Evolutionary conservation across 2,797 vertebrate species (phyloP).

Genomic region (Pseudochirops corinnae): DNA sequence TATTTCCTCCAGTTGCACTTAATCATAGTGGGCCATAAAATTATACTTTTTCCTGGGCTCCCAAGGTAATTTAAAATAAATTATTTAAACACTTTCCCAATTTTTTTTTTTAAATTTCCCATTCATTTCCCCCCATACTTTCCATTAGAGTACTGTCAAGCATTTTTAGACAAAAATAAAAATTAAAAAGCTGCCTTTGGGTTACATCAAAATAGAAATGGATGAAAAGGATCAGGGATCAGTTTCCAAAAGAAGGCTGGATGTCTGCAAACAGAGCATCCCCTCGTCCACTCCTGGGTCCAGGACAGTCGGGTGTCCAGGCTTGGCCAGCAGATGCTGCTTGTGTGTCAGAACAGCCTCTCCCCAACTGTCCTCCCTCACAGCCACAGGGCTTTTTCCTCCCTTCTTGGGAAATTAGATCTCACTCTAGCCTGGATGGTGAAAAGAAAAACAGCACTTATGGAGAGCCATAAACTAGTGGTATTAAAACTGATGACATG

Average conservation of each 20-base stretch:
- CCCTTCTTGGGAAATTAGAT: background rate
- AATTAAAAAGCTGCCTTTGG: background rate
- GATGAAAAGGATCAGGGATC: background rate
- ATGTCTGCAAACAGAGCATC: background rate
- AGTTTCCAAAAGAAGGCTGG: background rate
- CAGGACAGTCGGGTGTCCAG: background rate
- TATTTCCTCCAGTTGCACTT: background rate
- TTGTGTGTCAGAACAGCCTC: background rate
- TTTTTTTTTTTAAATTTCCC: background rate
- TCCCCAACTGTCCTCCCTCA: background rate
- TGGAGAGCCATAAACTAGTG: background rate
- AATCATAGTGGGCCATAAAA: background rate
- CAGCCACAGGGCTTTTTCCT: background rate
- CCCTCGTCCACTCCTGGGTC: rapidly evolving
- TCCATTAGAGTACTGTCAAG: background rate
- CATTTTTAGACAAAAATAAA: background rate
- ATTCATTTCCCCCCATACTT: background rate
- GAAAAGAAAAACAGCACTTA: slow-evolving; percentile 12
- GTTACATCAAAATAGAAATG: background rate
- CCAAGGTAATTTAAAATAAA: background rate
- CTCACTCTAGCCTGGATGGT: background rate
- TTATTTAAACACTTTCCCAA: background rate
- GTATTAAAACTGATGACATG: background rate
- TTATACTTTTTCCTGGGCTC: background rate
- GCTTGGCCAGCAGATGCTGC: rapidly evolving